phyloP scores from a whole-genome alignment of 2,797 vertebrate species.

The Microchirus variegatus region DNA sequence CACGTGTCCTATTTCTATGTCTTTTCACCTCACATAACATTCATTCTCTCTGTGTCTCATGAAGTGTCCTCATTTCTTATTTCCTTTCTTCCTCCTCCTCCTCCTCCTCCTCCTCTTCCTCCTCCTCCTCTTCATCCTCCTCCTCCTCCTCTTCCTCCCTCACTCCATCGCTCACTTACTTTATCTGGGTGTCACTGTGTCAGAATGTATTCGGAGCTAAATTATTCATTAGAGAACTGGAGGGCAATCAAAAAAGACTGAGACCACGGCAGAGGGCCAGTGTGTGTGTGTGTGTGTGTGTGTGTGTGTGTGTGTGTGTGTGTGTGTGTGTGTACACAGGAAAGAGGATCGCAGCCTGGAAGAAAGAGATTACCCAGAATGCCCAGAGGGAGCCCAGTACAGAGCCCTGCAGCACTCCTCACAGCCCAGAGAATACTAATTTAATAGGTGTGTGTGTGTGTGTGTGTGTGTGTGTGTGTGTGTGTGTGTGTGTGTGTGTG shows the following conservation, averaged over 20 bases:
- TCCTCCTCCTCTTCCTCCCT: not conserved
- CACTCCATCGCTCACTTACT: constrained; percentile 33
- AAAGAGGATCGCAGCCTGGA: constrained; percentile 37
- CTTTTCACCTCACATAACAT: not conserved
- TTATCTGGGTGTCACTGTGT: constrained; percentile 67
- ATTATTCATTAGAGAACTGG: constrained; percentile 69
- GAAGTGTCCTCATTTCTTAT: not conserved
- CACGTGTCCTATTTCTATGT: no score
- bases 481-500: constrained; percentile 18
- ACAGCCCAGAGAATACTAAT: constrained; percentile 40
- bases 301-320: constrained; percentile 12
- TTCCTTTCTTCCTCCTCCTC: not conserved
- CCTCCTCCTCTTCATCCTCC: no score
- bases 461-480: constrained; percentile 34
- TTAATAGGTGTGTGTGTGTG: constrained; percentile 23
- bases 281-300: constrained; percentile 18
- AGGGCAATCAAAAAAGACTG: constrained; percentile 66
- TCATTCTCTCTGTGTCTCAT: not conserved
- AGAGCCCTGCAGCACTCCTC: constrained; percentile 40
- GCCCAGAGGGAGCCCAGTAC: constrained; percentile 40
- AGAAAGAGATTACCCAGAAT: constrained; percentile 56
- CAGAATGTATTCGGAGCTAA: constrained; percentile 58
- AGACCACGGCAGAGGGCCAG: not conserved
- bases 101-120: not conserved
- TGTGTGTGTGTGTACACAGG: no score